Conservation (phyloP, 1,140 invertebrate species). For the Heliconius melpomene region DNA sequence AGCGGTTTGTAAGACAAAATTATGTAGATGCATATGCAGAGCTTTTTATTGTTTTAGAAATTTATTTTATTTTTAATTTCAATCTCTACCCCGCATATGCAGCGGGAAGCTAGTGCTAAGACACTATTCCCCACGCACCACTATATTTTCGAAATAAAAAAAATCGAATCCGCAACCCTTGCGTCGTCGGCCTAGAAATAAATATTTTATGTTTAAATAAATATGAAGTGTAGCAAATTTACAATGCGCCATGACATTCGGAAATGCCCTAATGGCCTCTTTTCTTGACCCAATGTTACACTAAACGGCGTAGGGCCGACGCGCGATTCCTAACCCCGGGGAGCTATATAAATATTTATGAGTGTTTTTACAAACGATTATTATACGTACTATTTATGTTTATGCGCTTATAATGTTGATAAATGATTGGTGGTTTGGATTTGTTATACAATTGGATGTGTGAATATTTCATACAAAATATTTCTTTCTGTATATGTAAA, state of each 20-base stretch:
- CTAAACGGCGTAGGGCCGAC: neutral
- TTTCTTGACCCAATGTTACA: constrained; percentile 12
- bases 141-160: neutral
- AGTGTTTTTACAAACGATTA: constrained; percentile 2
- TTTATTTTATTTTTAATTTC: too few relatives aligned
- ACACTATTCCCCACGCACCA: neutral
- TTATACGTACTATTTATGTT: neutral
- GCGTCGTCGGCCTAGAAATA: neutral
- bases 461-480: too few relatives aligned
- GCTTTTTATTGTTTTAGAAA: neutral
- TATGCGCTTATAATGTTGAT: neutral
- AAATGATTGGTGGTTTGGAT: neutral
- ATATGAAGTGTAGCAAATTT: neutral
- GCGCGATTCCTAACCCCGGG: neutral
- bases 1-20: neutral
- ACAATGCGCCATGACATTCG: constrained; percentile 4
- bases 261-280: neutral
- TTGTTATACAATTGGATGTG: neutral
- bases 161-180: neutral
- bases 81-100: too few relatives aligned
- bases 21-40: neutral
- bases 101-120: neutral
- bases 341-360: constrained; percentile 10
- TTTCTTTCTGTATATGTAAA: too few relatives aligned
- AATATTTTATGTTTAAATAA: neutral